Evolutionary conservation across 2,797 vertebrate species (phyloP), one percentile per base, ranked within the genome.

Genomic region (Tangara arthus): DNA sequence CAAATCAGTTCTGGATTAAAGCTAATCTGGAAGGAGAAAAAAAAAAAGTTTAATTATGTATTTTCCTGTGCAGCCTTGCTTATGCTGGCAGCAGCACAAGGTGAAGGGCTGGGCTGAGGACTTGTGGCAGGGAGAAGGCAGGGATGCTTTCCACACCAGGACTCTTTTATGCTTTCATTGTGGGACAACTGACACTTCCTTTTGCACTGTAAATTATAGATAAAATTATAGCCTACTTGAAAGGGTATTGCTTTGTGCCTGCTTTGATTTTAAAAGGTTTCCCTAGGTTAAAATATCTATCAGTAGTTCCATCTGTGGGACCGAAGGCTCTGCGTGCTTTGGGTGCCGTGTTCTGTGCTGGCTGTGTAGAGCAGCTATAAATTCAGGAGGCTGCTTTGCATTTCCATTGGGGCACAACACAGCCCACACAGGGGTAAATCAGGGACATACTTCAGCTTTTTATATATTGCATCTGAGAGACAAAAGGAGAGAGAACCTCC

Each of bases 211-310:
- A 80, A 92, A 92, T 82, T 24, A 80, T 32, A 73, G 49, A 20
- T 71, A 68, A 87, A 89, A 91, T 87, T 73, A 55, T 47, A 77
- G 28, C 47, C 73, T 69, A 65, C 78, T 55, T 15, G 68, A 75
- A 93, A 86, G 11, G n/a, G 27, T 41, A 61, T 83, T 61, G n/a
- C 76, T 86, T 83, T 65, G 53, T 42, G 47, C 69, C 79, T 81
- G 17, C 35, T 93, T 88, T 49, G 64, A 70, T 89, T 84, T 82
- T 59, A 56, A 83, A 85, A 89, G 50, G 69, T 82, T 94, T 86
- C 47, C 37, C 42, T 75, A 12, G 52, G 55, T 93, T 90, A 86
- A 88, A 75, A 52, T 42, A 53, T 49, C 13, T 44, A 34, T 69
- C 72, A 85, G 3, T 47, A 27, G 12, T 75, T 79, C 71, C 56